A percentile compares a stretch with the other conserved stretches of the same genome.
phyloP scores from a whole-genome alignment of 2,888 invertebrate genomes.

The Erebia aethiops region DNA sequence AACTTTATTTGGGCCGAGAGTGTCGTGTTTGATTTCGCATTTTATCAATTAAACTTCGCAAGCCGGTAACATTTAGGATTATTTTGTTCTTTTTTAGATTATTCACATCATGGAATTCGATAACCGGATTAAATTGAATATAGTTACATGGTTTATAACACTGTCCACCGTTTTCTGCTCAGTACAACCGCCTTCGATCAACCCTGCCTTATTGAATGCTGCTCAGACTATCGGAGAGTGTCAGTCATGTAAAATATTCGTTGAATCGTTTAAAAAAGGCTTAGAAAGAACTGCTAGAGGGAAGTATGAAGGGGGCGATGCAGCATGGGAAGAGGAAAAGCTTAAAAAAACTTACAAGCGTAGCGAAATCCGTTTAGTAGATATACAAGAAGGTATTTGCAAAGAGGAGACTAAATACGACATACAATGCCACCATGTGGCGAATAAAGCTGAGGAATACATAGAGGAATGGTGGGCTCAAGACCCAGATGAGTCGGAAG shows the following conservation, averaged over 20 bases:
- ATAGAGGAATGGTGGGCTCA: constrained; percentile 95
- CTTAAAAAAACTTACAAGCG: constrained; percentile 90
- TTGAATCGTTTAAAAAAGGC: constrained; percentile 91
- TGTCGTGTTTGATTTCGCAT: constrained; percentile 15
- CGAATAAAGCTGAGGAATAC: constrained; percentile 91
- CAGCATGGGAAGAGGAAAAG: constrained; percentile 96
- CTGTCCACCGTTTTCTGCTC: constrained; percentile 51
- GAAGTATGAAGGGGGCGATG: constrained; percentile 96
- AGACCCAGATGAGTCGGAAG: constrained; percentile 68
- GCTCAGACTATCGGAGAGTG: constrained; percentile 87
- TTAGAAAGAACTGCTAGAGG: constrained; percentile 91
- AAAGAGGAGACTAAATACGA: constrained; percentile 87
- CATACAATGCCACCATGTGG: constrained; percentile 91
- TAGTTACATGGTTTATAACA: constrained; percentile 31
- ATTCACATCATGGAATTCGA: constrained; percentile 48
- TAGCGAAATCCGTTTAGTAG: constrained; percentile 94
- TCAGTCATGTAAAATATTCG: constrained; percentile 88
- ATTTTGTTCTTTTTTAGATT: constrained; percentile 52
- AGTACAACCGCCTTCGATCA: constrained; percentile 55
- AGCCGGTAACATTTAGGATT: constrained; percentile 24
- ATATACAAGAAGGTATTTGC: constrained; percentile 95
- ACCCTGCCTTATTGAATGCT: constrained; percentile 58
- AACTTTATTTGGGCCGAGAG: background rate
- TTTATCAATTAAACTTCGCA: constrained; percentile 24
- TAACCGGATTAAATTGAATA: constrained; percentile 39